Evolutionary conservation across 1,140 invertebrate genomes (phyloP).

Genomic region (Heliconius hewitsoni): DNA sequence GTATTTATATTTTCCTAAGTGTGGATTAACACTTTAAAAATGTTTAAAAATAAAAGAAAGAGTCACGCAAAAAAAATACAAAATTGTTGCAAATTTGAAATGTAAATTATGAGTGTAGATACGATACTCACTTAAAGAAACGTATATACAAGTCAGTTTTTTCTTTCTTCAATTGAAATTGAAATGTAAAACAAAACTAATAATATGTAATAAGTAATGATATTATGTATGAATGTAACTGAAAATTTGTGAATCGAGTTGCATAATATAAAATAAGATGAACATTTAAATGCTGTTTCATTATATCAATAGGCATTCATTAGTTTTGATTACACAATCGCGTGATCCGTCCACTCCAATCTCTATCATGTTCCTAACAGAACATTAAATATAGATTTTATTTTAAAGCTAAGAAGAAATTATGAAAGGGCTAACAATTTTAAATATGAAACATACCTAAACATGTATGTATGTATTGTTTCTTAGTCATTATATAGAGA

Average conservation of each 20-base stretch:
- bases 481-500: slow-evolving; percentile 16
- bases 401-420: background rate
- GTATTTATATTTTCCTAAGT: too few relatives aligned
- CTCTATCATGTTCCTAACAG: slow-evolving; percentile 13
- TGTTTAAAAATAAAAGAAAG: too few relatives aligned
- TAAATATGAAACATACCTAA: background rate
- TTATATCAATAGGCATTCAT: slow-evolving; percentile 18
- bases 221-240: too few relatives aligned
- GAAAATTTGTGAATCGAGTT: background rate
- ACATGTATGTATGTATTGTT: background rate
- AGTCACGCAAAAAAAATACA: background rate
- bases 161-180: too few relatives aligned
- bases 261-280: slow-evolving; percentile 2
- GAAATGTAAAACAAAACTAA: too few relatives aligned
- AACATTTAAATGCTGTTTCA: slow-evolving; percentile 17
- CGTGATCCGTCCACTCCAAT: slow-evolving; percentile 32
- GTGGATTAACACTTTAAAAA: too few relatives aligned
- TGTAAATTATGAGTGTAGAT: background rate
- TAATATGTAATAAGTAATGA: too few relatives aligned
- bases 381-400: slow-evolving; percentile 6
- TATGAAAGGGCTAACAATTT: background rate
- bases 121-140: background rate
- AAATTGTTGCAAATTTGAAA: background rate
- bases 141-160: too few relatives aligned
- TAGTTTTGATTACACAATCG: slow-evolving; percentile 39